Evolutionary conservation across 2,888 invertebrate genomes (phyloP).

Genomic region (Andrena camellia): DNA sequence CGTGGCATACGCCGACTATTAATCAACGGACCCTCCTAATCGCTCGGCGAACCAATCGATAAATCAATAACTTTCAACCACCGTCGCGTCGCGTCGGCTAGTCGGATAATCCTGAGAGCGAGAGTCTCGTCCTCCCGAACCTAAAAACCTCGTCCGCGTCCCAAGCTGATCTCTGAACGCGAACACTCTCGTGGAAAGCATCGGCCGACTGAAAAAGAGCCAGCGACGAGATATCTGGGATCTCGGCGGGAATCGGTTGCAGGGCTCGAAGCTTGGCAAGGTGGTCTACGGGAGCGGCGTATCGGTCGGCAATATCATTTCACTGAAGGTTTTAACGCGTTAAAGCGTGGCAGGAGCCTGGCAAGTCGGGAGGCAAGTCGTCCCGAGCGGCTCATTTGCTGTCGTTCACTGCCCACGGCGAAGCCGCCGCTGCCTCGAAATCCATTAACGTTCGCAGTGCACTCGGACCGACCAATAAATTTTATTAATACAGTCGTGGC

Average conservation of each 20-base stretch:
- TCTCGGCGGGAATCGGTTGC: conserved; percentile 32
- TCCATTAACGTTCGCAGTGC: conserved; percentile 81
- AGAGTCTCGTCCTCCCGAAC: conserved; percentile 11
- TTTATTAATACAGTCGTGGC: conserved; percentile 83
- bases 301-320: conserved; percentile 65
- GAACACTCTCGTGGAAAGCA: background rate
- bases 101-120: conserved; percentile 50
- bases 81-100: conserved; percentile 44
- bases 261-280: conserved; percentile 49
- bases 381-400: conserved; percentile 71
- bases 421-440: conserved; percentile 78
- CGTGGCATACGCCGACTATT: conserved; percentile 77
- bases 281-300: conserved; percentile 61
- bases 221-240: background rate
- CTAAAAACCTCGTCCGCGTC: conserved; percentile 43
- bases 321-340: conserved; percentile 69
- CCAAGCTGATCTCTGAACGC: background rate
- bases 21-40: conserved; percentile 79
- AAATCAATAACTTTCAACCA: conserved; percentile 80
- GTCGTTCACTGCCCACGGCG: conserved; percentile 72
- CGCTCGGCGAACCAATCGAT: conserved; percentile 77
- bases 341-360: conserved; percentile 70
- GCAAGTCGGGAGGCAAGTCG: conserved; percentile 54
- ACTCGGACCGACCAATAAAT: conserved; percentile 80
- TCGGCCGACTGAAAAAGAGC: background rate